A percentile compares a stretch with the other conserved stretches of the same genome.
Conservation (phyloP, 2,113 vertebrate species). For the Lycaon pictus region DNA sequence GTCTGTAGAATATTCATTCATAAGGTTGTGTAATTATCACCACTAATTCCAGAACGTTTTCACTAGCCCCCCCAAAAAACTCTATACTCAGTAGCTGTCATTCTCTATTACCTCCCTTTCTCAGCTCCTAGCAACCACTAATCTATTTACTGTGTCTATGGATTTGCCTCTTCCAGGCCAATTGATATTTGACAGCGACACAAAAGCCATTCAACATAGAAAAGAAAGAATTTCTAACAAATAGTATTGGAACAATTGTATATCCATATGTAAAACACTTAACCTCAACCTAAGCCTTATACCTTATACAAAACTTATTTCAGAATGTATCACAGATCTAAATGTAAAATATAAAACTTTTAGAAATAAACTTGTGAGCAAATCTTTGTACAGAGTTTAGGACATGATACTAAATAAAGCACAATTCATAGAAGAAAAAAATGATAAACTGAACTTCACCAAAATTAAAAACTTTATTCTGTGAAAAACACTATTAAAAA, state of each 20-base stretch:
- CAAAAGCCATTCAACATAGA: not conserved
- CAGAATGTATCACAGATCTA: slow-evolving; percentile 4
- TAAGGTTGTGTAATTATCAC: not conserved
- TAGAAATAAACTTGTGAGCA: not conserved
- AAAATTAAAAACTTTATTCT: not conserved
- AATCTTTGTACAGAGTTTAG: not conserved
- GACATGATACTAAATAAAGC: slow-evolving; percentile 12
- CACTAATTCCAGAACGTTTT: slow-evolving; percentile 26
- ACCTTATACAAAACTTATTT: not conserved
- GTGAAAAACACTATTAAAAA: not conserved
- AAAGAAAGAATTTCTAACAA: not conserved
- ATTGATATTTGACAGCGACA: not conserved
- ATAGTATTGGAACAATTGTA: not conserved
- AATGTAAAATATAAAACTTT: not conserved
- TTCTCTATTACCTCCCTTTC: not conserved
- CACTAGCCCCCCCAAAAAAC: not conserved
- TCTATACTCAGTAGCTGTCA: not conserved
- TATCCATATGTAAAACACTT: not conserved
- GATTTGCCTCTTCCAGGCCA: slow-evolving; percentile 15
- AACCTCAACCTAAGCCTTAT: not conserved
- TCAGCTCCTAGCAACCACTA: not conserved
- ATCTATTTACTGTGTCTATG: not conserved
- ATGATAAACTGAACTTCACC: not conserved
- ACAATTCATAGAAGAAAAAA: not conserved
- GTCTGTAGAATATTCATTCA: not conserved